These are phyloP conservation scores for Deilephila porcellus DNA, from an alignment of 2,888 invertebrate species.

Conservation along the genomic window DNA sequence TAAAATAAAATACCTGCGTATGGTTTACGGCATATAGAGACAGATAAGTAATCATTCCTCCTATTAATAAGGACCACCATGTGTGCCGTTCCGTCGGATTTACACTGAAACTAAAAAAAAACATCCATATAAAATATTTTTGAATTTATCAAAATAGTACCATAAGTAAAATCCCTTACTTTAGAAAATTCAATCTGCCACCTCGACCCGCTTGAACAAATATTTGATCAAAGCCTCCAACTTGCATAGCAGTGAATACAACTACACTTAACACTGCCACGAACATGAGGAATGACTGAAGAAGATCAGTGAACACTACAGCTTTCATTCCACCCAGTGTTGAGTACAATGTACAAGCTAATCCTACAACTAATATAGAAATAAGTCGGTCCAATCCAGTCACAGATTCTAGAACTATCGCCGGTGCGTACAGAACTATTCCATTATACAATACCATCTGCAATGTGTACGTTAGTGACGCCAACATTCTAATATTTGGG, in stretches of 20 bases:
- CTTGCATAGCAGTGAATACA: constrained; percentile 87
- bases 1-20: constrained; percentile 83
- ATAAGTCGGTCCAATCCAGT: constrained; percentile 89
- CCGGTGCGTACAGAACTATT: constrained; percentile 96
- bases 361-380: constrained; percentile 90
- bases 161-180: constrained; percentile 80
- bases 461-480: constrained; percentile 92
- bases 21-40: constrained; percentile 95
- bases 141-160: background rate
- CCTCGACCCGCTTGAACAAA: constrained; percentile 89
- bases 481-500: constrained; percentile 88
- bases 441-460: constrained; percentile 97
- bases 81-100: constrained; percentile 94
- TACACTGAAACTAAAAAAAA: constrained; percentile 85
- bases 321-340: constrained; percentile 97
- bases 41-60: constrained; percentile 91
- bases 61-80: constrained; percentile 92
- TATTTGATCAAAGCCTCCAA: constrained; percentile 89
- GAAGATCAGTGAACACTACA: constrained; percentile 93
- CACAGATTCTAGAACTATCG: constrained; percentile 94
- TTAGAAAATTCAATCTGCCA: constrained; percentile 88
- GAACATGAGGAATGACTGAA: constrained; percentile 94
- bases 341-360: constrained; percentile 94
- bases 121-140: background rate
- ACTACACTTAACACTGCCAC: constrained; percentile 92